phyloP scores from a whole-genome alignment of 1,140 invertebrate species.

The Liolophura sinensis region DNA sequence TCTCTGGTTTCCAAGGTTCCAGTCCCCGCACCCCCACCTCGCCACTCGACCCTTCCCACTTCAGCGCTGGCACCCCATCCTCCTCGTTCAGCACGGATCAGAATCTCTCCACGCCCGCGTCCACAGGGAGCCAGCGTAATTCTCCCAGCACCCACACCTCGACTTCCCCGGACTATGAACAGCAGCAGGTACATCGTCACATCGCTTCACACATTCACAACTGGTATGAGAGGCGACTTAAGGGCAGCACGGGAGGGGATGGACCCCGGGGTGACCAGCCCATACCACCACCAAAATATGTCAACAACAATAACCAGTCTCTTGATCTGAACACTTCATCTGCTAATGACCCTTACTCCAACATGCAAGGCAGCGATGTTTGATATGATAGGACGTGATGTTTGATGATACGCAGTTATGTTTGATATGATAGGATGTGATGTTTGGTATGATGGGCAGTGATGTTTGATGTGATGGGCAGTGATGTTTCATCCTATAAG shows the following conservation, averaged over 20 bases:
- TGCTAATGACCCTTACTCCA: too few species aligned
- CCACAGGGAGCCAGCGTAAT: neutral
- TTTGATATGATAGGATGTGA: conserved; percentile 13
- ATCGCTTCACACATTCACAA: too few species aligned
- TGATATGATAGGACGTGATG: too few species aligned
- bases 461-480: conserved; percentile 37
- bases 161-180: neutral
- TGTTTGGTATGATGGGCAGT: conserved; percentile 24
- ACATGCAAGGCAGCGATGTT: too few species aligned
- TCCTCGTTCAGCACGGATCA: conserved; percentile 50
- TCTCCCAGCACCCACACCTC: neutral
- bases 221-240: too few species aligned
- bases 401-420: conserved; percentile 35
- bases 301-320: too few species aligned
- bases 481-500: too few species aligned
- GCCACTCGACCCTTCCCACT: conserved; percentile 20
- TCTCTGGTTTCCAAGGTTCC: conserved; percentile 8
- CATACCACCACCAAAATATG: too few species aligned
- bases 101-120: conserved; percentile 7
- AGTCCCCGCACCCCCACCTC: conserved; percentile 9
- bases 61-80: conserved; percentile 40
- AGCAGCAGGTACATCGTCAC: too few species aligned
- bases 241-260: too few species aligned
- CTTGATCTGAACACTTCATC: too few species aligned
- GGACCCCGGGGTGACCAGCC: too few species aligned